Evolutionary conservation across 2,888 invertebrate genomes (phyloP), one percentile per base, ranked within the genome.

Genomic region (Papilio demoleus): DNA sequence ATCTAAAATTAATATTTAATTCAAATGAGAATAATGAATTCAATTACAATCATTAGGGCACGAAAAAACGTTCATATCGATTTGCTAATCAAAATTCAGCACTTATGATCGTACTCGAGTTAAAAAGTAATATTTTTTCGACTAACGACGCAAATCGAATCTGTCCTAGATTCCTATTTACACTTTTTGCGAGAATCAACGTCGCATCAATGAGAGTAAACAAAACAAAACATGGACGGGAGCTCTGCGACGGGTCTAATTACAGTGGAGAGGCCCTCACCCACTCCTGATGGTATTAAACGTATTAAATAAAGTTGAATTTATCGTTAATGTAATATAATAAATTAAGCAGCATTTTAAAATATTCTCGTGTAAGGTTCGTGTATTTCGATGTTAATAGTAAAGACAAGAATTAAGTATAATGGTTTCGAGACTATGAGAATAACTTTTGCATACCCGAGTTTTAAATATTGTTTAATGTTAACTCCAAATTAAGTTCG

Each of bases 271-370:
- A 42, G 58, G 47, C 27, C 34, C 61, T 61, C 31, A 27, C n/a
- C 67, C 56, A 50, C 68, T 50, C 24, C 38, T 47, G 67, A 50
- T 64, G 60, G 47, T 17, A 65, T 68, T 50, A 53, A 38, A 67
- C 38, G 9, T 47, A n/a, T n/a, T n/a, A n/a, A n/a, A n/a, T n/a
- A 58, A 63, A 58, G 24, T 42, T n/a, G 40, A 45, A n/a, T n/a
- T n/a, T n/a, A n/a, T n/a, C n/a, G n/a, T n/a, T n/a, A n/a, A n/a
- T n/a, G n/a, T n/a, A n/a, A n/a, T n/a, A n/a, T n/a, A n/a, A n/a
- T n/a, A n/a, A n/a, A n/a, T n/a, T n/a, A n/a, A n/a, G n/a, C n/a
- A n/a, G n/a, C n/a, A n/a, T n/a, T n/a, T n/a, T n/a, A n/a, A n/a
- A n/a, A n/a, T n/a, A n/a, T n/a, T n/a, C n/a, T n/a, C n/a, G n/a